Evolutionary conservation across 2,888 invertebrate species (phyloP), one percentile per base, ranked within the genome.

Genomic region (Hemicrepidius hirtus): DNA sequence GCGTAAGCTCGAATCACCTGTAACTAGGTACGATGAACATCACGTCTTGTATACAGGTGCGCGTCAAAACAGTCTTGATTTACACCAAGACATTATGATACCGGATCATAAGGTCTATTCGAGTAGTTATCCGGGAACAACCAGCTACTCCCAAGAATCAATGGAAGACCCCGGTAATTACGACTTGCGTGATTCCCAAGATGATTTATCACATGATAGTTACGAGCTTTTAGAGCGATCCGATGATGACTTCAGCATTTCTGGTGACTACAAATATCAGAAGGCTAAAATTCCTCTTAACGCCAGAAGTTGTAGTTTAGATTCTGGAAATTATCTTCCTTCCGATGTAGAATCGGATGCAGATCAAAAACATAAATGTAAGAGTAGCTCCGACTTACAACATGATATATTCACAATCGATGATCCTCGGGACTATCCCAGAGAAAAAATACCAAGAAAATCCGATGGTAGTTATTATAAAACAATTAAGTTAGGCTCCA

Each of bases 191-290:
- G 92, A 91, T 76, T 95, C 95, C 9, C 95, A 95, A 84, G 95
- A 95, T 84, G 95, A 96, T 86, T 87, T 95, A 32, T 95, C 95
- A 35, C 95, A 96, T 85, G 96, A 96, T 85, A 95, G 95, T 81
- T 96, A 96, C 85, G 96, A 96, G 84, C 87, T 96, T 21, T 88
- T 95, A 74, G 95, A 95, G 84, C 93, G 93, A 82, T 92, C 93
- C 71, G 91, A 91, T 79, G 93, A 91, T 81, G 90, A 91, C 81
- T 89, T 86, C 71, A 88, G 88, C 73, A 83, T 84, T 24, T 84
- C 84, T 16, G 84, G 82, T 49, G 86, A 86, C 46, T 84, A 82
- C 55, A 84, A 84, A 68, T 83, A 84, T 71, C 75, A 79, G 21
- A 83, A 83, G 65, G 70, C 75, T 70, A 85, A 84, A 79, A 77